Base-by-base conservation (phyloP, 2,797 vertebrate species). In the Coccyzus lansbergi region DNA sequence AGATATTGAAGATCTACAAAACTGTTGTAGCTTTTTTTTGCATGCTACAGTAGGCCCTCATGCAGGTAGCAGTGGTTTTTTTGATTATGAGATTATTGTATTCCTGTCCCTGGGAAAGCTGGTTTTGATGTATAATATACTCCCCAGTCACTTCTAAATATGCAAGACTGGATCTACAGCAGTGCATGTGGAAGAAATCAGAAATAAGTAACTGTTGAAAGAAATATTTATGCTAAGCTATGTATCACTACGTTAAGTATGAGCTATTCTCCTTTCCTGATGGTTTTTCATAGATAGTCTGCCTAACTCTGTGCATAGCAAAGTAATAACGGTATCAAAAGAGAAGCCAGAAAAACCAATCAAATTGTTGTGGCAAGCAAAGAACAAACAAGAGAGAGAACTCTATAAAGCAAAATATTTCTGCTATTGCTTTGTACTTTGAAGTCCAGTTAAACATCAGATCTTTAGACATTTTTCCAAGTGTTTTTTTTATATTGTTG, bases 271-370 rank as follows among this genome's bases (percentile, higher is more conserved):
- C 15, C 55, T 81, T 75, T 60, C n/a, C 56, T 58, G 62, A n/a
- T 48, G 11, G 9, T 76, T 88, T 53, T 44, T 90, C 76, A 40
- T 95, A 91, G 89, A 85, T 93, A 79, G 86, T 40, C n/a, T 80
- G 25, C 64, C 78, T 89, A 68, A 72, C 48, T 94, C 64, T 65
- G 44, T 65, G 49, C 38, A 63, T 76, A 83, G 59, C 36, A 93
- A 72, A 92, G 48, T 86, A 92, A 67, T 91, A 76, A 49, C 44
- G 92, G 34, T 81, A 63, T 79, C 36, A 76, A 63, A 67, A 92
- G 38, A 62, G 62, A 86, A 82, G 48, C 33, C 63, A 75, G 38
- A 95, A 58, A 78, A 92, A 15, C 46, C 46, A 88, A 88, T 83
- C 85, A 78, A 87, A n/a, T 76, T 77, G 19, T 51, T 91, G 51